phyloP scores from a whole-genome alignment of 2,797 vertebrate genomes.

The Lithobates sylvaticus region DNA sequence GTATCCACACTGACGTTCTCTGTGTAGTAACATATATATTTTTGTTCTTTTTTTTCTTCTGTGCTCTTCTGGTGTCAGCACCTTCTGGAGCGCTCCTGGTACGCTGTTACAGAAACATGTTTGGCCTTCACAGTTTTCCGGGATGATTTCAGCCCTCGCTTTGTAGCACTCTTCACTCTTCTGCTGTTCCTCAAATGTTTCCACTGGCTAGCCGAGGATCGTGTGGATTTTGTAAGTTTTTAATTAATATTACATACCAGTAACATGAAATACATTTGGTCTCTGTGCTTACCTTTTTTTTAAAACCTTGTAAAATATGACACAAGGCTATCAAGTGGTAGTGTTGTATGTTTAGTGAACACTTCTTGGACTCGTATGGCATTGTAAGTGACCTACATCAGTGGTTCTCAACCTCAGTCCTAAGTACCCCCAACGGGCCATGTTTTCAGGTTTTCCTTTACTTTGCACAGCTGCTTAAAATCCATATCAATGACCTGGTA shows the following conservation, averaged over 20 bases:
- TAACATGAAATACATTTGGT: neutral
- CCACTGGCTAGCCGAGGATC: conserved; percentile 96
- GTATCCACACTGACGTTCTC: neutral
- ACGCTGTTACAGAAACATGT: conserved; percentile 96
- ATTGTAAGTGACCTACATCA: too few species aligned
- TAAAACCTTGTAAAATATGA: neutral
- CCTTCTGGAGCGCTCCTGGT: conserved; percentile 96
- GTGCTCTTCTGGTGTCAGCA: conserved; percentile 76
- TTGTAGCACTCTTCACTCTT: conserved; percentile 97
- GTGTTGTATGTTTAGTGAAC: too few species aligned
- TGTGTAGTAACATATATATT: too few species aligned
- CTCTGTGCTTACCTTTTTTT: neutral
- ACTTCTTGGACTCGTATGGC: too few species aligned
- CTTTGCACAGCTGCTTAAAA: too few species aligned
- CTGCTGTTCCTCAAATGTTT: conserved; percentile 98
- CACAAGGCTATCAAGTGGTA: neutral
- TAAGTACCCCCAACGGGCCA: too few species aligned
- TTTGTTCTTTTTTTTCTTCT: too few species aligned
- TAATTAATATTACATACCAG: neutral
- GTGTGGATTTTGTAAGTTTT: conserved; percentile 93
- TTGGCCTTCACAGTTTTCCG: conserved; percentile 98
- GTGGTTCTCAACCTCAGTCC: too few species aligned
- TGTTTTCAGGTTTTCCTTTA: too few species aligned
- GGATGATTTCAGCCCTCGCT: conserved; percentile 97
- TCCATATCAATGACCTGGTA: too few species aligned